Evolutionary conservation across 2,113 vertebrate species (phyloP).

Genomic region (Xiphophorus hellerii): DNA sequence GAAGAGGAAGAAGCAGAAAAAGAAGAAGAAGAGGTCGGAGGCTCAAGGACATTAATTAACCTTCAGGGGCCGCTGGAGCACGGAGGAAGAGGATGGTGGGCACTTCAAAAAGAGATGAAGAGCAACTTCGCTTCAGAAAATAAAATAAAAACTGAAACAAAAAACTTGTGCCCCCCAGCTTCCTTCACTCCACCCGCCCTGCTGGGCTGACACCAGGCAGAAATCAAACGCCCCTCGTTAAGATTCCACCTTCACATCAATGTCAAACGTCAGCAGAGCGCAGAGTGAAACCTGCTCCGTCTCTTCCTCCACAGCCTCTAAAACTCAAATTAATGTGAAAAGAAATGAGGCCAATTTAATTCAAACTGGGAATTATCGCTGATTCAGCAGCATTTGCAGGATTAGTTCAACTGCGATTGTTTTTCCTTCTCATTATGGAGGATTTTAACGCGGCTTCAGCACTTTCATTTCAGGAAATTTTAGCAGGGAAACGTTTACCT

Average conservation of each 20-base stretch:
- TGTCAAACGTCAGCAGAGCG: constrained; percentile 13
- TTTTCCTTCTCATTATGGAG: not conserved
- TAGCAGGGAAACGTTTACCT: not conserved
- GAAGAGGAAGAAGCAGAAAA: not conserved
- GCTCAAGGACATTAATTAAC: constrained; percentile 29
- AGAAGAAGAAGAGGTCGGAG: not conserved
- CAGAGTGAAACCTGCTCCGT: not conserved
- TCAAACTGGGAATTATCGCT: not conserved
- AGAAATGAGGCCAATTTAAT: not conserved
- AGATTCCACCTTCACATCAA: constrained; percentile 39
- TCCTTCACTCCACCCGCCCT: constrained; percentile 20
- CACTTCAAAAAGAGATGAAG: constrained; percentile 8
- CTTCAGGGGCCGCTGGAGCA: constrained; percentile 4
- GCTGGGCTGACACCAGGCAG: constrained; percentile 49
- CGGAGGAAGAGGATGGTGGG: not conserved
- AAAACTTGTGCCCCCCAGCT: constrained; percentile 9
- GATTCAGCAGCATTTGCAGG: not conserved
- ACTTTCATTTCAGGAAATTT: not conserved
- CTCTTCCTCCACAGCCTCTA: not conserved
- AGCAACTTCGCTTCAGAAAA: constrained; percentile 2
- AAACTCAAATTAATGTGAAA: not conserved
- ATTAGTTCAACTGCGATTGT: not conserved
- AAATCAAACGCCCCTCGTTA: constrained; percentile 44
- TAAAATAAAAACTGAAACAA: not conserved
- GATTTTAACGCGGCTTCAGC: not conserved